A percentile compares a stretch with the other conserved stretches of the same genome.
phyloP scores from a whole-genome alignment of 1,140 invertebrate genomes.

The Spodoptera frugiperda region DNA sequence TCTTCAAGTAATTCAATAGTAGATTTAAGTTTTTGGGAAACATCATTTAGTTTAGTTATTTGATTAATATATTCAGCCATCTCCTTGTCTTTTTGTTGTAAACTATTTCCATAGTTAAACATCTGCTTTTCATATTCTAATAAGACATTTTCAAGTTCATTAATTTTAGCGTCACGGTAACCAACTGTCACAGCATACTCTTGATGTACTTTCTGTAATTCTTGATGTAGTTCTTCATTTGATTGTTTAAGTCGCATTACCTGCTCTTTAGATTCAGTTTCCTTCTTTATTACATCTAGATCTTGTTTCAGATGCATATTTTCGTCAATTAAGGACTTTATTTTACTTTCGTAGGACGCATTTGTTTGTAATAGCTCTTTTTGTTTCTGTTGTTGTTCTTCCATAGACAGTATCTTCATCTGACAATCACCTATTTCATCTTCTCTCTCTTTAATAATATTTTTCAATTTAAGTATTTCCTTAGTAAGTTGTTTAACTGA shows the following conservation, averaged over 20 bases:
- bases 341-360: conserved; percentile 66
- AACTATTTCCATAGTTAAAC: conserved; percentile 70
- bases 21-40: conserved; percentile 81
- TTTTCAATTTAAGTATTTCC: conserved; percentile 84
- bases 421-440: conserved; percentile 85
- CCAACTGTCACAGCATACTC: conserved; percentile 69
- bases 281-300: conserved; percentile 69
- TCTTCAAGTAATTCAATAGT: conserved; percentile 83
- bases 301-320: conserved; percentile 76
- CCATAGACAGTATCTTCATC: conserved; percentile 82
- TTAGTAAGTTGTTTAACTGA: conserved; percentile 83
- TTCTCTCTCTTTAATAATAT: conserved; percentile 85
- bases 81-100: conserved; percentile 84
- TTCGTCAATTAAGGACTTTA: conserved; percentile 72
- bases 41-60: conserved; percentile 84
- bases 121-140: conserved; percentile 81
- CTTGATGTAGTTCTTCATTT: conserved; percentile 67
- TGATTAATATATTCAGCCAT: conserved; percentile 82
- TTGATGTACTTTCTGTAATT: conserved; percentile 75
- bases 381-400: conserved; percentile 82
- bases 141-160: conserved; percentile 75
- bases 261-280: conserved; percentile 67
- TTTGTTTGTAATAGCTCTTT: conserved; percentile 69
- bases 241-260: conserved; percentile 58
- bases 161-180: conserved; percentile 71